Base-by-base conservation (phyloP, 1,140 invertebrate species). In the Cydia pomonella region DNA sequence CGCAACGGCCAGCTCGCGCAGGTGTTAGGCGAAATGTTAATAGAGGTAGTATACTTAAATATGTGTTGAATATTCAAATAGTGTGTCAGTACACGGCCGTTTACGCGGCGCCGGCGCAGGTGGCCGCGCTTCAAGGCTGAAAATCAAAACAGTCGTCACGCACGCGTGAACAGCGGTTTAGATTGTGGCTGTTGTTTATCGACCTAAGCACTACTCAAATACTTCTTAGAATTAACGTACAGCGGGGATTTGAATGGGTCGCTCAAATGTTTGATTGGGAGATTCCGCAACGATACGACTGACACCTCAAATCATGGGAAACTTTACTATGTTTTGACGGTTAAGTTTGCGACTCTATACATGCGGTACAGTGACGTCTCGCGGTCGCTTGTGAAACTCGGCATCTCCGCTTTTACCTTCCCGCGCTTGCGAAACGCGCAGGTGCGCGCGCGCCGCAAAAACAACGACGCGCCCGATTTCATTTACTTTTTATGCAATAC, bases 131-230 rank as follows among this genome's bases (percentile, higher is more conserved):
- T 92, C 91, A 93, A 93, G 91, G 91, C 90, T 93, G 91, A 93
- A 93, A 93, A 91, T 91, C 91, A 91, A 93, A 93, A 88, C 91
- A 91, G 89, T 84, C 86, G 89, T 91, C 91, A 93, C 88, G 90
- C 91, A 90, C 88, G 88, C 86, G 84, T 87, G 89, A 86, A 78
- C 87, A 85, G 83, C 86, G 87, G 84, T 86, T 88, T 87, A 85
- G 83, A 84, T 88, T 87, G 83, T 80, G 79, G 84, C 82, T 84
- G 82, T 78, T 82, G 85, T 82, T 89, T 86, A 86, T 80, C 79
- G 77, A 82, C 74, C 63, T 16, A 33, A 64, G 29, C 29, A 33
- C 29, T 33, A 33, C 29, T 27, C 29, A 69, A 38, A 69, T 23
- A 18, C 5, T 69, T 33, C 29, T 41, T 33, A 38, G 16, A 33